Percentiles rank a stretch among this genome's conserved stretches.
Evolutionary conservation across 1,140 invertebrate genomes (phyloP).

Genomic region (Zophobas morio): DNA sequence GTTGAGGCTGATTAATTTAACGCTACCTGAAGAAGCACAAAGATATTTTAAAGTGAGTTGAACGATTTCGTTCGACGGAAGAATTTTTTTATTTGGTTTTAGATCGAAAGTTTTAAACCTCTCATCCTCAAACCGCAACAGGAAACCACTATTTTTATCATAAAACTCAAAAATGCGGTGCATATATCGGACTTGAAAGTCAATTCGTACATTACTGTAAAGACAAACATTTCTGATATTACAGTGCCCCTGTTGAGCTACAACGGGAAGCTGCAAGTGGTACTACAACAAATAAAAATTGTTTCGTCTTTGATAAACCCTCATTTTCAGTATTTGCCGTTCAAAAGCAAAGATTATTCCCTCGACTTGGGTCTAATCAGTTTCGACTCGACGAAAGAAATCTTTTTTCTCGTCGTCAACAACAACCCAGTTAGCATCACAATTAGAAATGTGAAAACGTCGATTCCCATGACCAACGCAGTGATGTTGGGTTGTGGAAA

Average conservation of each 20-base stretch:
- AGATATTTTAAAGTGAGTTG: constrained; percentile 73
- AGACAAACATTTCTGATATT: constrained; percentile 83
- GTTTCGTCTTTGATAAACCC: constrained; percentile 17
- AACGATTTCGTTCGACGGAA: constrained; percentile 16
- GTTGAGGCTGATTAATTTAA: constrained; percentile 79
- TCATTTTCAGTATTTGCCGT: constrained; percentile 68
- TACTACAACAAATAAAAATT: constrained; percentile 58
- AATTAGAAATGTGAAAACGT: constrained; percentile 78
- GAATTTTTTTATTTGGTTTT: constrained; percentile 65
- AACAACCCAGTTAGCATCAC: constrained; percentile 82
- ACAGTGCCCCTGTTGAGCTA: constrained; percentile 82
- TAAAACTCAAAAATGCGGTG: constrained; percentile 71
- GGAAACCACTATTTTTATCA: constrained; percentile 73
- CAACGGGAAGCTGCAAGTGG: constrained; percentile 78
- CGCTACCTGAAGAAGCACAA: constrained; percentile 74
- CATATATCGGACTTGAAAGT: constrained; percentile 74
- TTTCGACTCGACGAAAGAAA: constrained; percentile 76
- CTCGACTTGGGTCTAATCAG: constrained; percentile 85
- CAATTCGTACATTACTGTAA: constrained; percentile 76
- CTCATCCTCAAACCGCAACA: constrained; percentile 76
- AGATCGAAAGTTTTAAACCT: constrained; percentile 76
- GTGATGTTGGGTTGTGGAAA: constrained; percentile 80
- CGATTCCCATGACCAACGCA: constrained; percentile 77
- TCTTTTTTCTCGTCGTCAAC: constrained; percentile 82
- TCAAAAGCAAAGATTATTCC: constrained; percentile 70